These are phyloP conservation scores for Toxotes jaculatrix DNA, from an alignment of 2,113 vertebrate species.

Conservation along the genomic window DNA sequence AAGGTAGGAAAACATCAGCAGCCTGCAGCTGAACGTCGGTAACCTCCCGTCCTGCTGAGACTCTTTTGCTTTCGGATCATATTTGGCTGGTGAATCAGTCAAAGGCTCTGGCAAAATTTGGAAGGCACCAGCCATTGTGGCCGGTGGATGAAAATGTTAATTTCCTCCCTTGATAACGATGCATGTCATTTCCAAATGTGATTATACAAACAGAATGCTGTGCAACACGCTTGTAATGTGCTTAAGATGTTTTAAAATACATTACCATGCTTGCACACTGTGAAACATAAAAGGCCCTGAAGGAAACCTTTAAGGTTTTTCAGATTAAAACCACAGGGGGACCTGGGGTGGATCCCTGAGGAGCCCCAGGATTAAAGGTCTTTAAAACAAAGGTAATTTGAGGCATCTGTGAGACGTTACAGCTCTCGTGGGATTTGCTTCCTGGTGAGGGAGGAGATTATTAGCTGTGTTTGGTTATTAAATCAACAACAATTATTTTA, in stretches of 20 bases:
- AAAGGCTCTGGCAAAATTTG: conserved; percentile 43
- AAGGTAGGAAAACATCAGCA: conserved; percentile 13
- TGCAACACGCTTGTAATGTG: conserved; percentile 66
- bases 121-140: conserved; percentile 57
- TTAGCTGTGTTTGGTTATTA: background rate
- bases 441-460: conserved; percentile 9
- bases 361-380: conserved; percentile 44
- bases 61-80: background rate
- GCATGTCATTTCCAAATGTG: conserved; percentile 74
- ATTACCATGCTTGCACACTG: conserved; percentile 44
- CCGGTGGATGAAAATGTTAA: conserved; percentile 71
- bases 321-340: conserved; percentile 39
- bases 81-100: conserved; percentile 28
- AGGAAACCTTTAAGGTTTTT: conserved; percentile 31
- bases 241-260: conserved; percentile 73
- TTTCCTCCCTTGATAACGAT: conserved; percentile 66
- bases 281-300: conserved; percentile 20
- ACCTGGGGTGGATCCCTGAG: conserved; percentile 47
- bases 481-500: background rate
- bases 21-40: conserved; percentile 13
- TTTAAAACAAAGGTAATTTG: conserved; percentile 17
- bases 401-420: conserved; percentile 3
- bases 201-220: conserved; percentile 71
- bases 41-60: conserved; percentile 23
- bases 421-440: background rate